A percentile compares a stretch with the other conserved stretches of the same genome.
Evolutionary conservation across 2,888 invertebrate species (phyloP).

Genomic region (Marasmarcha lunaedactyla): DNA sequence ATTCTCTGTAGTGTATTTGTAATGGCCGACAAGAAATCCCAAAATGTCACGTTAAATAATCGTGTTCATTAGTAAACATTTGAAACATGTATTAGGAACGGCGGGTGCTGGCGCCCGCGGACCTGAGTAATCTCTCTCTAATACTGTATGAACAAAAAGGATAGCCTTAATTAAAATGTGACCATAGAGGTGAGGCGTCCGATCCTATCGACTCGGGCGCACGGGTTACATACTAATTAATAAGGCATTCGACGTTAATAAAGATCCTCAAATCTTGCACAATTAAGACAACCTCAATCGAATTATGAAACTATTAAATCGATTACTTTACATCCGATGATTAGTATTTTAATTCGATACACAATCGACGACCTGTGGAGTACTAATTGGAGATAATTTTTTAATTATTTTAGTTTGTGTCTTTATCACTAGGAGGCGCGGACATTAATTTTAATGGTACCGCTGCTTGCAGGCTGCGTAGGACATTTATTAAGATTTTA

Average conservation of each 20-base stretch:
- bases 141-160: constrained; percentile 22
- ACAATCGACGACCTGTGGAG: constrained; percentile 43
- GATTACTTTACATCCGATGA: constrained; percentile 24
- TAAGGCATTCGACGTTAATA: constrained; percentile 26
- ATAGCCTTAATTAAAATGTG: constrained; percentile 26
- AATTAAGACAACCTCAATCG: constrained; percentile 48
- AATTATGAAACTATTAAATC: constrained; percentile 33
- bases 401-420: constrained; percentile 38
- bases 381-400: constrained; percentile 51
- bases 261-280: constrained; percentile 32
- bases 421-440: constrained; percentile 12
- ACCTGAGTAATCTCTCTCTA: constrained; percentile 19
- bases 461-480: constrained; percentile 9
- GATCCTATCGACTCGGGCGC: constrained; percentile 49
- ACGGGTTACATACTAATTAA: constrained; percentile 61
- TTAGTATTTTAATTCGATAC: constrained; percentile 51
- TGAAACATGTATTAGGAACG: constrained; percentile 63
- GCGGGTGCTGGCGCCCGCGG: constrained; percentile 59
- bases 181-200: constrained; percentile 49
- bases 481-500: constrained; percentile 13
- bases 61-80: constrained; percentile 69
- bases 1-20: constrained; percentile 21
- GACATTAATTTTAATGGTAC: constrained; percentile 27
- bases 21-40: constrained; percentile 46
- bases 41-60: constrained; percentile 68